These are phyloP conservation scores for Stegostoma tigrinum DNA, from an alignment of 2,113 vertebrate species.

Conservation along the genomic window DNA sequence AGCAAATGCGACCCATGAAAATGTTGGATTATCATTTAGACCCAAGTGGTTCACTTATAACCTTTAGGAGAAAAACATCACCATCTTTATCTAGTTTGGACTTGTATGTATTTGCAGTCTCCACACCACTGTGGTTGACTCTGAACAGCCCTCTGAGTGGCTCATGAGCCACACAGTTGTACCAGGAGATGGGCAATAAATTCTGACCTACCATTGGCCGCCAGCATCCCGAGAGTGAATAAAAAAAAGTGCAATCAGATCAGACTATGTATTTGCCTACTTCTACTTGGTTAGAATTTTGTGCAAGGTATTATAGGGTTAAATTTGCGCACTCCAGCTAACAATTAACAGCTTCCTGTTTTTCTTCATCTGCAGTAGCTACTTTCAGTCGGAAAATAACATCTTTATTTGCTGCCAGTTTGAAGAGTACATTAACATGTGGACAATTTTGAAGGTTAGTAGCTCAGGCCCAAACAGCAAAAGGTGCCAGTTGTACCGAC, in stretches of 20 bases:
- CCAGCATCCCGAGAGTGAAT: not conserved
- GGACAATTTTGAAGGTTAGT: not conserved
- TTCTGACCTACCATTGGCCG: not conserved
- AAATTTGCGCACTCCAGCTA: not conserved
- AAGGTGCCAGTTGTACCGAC: not conserved
- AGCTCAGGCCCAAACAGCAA: not conserved
- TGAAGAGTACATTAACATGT: not conserved
- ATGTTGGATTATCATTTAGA: not conserved
- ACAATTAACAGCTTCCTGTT: constrained; percentile 20
- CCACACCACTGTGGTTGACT: not conserved
- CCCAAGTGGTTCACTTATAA: not conserved
- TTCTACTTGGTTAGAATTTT: not conserved
- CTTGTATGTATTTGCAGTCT: not conserved
- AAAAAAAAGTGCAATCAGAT: not conserved
- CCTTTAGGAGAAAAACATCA: not conserved
- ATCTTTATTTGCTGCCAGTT: constrained; percentile 15
- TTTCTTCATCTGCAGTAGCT: not conserved
- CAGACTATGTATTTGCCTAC: not conserved
- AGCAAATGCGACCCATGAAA: not conserved
- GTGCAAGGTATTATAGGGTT: too few relatives aligned
- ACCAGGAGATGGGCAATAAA: not conserved
- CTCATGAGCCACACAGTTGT: not conserved
- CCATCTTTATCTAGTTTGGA: not conserved
- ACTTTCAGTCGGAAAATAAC: not conserved
- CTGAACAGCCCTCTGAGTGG: not conserved